Conservation (phyloP, 2,113 vertebrate genomes). For the Tupaia chinensis region DNA sequence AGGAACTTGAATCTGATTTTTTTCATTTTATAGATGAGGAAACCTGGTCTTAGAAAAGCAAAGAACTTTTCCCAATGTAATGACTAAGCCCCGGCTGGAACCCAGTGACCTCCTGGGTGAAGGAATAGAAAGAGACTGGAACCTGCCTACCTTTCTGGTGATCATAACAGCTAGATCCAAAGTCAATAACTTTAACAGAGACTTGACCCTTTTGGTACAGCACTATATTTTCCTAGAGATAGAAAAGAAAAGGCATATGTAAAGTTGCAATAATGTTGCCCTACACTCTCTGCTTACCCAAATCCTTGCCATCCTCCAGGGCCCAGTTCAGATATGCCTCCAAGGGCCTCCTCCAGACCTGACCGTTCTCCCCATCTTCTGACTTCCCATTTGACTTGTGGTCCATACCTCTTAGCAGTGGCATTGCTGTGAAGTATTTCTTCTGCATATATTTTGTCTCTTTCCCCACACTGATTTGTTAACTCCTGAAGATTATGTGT, state of each 20-base stretch:
- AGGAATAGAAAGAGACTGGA: not conserved
- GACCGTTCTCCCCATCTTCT: not conserved
- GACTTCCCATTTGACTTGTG: not conserved
- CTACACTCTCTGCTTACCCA: not conserved
- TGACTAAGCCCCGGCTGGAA: not conserved
- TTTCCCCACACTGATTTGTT: not conserved
- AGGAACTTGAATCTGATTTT: not conserved
- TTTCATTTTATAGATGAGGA: not conserved
- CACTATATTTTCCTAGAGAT: conserved; percentile 94
- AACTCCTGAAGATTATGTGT: not conserved
- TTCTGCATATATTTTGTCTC: not conserved
- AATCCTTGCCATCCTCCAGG: not conserved
- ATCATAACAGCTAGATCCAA: conserved; percentile 97
- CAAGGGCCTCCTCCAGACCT: not conserved
- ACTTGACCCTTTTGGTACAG: conserved; percentile 93
- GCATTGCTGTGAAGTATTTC: not conserved
- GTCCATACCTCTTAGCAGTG: not conserved
- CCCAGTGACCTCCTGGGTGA: not conserved
- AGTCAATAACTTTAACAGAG: conserved; percentile 97
- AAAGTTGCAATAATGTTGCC: not conserved
- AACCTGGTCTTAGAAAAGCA: not conserved
- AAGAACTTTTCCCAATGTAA: not conserved
- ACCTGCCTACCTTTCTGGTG: conserved; percentile 93
- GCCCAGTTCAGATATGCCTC: not conserved
- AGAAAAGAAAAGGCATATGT: conserved; percentile 9